These are phyloP conservation scores for Drosophila rhopaloa DNA, from an alignment of 1,140 invertebrate species.

Conservation along the genomic window DNA sequence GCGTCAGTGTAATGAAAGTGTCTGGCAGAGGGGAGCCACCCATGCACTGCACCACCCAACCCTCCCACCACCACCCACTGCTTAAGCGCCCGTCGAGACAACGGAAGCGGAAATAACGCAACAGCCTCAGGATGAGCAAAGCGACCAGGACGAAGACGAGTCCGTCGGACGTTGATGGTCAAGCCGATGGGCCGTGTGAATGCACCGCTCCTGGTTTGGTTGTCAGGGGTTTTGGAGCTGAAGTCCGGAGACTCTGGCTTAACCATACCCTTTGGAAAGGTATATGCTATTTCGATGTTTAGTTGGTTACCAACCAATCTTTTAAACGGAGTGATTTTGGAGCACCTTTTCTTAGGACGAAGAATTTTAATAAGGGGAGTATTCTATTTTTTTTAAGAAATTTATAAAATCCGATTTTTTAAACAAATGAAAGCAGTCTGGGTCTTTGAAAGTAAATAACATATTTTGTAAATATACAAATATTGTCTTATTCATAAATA, in stretches of 20 bases:
- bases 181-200: constrained; percentile 58
- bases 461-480: too few relatives aligned
- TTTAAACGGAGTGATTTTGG: too few relatives aligned
- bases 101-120: constrained; percentile 80
- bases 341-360: too few relatives aligned
- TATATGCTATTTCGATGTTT: neutral
- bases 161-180: constrained; percentile 46
- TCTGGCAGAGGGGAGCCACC: constrained; percentile 19
- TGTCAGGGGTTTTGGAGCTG: constrained; percentile 15
- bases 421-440: too few relatives aligned
- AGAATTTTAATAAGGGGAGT: too few relatives aligned
- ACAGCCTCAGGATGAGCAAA: constrained; percentile 38
- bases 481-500: too few relatives aligned
- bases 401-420: too few relatives aligned
- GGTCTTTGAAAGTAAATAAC: too few relatives aligned
- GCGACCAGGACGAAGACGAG: constrained; percentile 28
- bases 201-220: constrained; percentile 22
- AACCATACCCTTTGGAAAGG: neutral
- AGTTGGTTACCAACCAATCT: neutral
- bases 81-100: constrained; percentile 49
- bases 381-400: too few relatives aligned
- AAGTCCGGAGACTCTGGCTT: neutral
- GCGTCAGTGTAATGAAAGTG: constrained; percentile 71
- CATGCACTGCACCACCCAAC: constrained; percentile 13
- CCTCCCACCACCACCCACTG: constrained; percentile 21